Base-by-base conservation (phyloP, 2,888 invertebrate species). In the Gari tellinella region DNA sequence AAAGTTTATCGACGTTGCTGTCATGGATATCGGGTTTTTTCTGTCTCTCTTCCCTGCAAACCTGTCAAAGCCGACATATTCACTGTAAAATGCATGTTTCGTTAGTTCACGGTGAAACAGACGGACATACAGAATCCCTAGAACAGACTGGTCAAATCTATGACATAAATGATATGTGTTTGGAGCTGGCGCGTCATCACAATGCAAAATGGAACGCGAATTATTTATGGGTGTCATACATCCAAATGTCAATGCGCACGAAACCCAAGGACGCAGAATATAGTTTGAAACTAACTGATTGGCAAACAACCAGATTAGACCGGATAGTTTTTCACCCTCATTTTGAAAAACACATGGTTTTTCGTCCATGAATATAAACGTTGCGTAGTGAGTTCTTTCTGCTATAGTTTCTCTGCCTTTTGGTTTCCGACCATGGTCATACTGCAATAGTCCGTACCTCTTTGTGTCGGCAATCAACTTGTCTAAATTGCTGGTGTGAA, bases 261-360 rank as follows among this genome's bases (percentile, higher is more conserved):
- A 69, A 8, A 78, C 66, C 78, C 78, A 78, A 1, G 78, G 78
- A n/a, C 52, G 51, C 58, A 78, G 41, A 37, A 78, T 63, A 52
- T 66, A 62, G 14, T 70, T 53, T 26, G 40, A 43, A 7, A 78
- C 67, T 41, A 73, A 69, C 14, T 58, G 51, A 52, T 51, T 64
- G 10, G 45, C 69, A 57, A 58, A 70, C 19, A 78, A 49, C 2
- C 66, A 48, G 0, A 73, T 70, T 41, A 69, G 66, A 31, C 65
- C 66, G 26, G 73, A 69, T 17, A 66, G 69, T 40, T 63, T 48
- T 46, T 73, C 73, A 51, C 65, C 51, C 23, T 26, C 62, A 5
- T 56, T 55, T 31, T 48, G 52, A 46, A 58, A 78, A 3, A 52
- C 17, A 25, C 78, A 73, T 0, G 72, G 58, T 21, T 69, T 40